Evolutionary conservation across 2,113 vertebrate genomes (phyloP).

Genomic region (Cardinalis cardinalis): DNA sequence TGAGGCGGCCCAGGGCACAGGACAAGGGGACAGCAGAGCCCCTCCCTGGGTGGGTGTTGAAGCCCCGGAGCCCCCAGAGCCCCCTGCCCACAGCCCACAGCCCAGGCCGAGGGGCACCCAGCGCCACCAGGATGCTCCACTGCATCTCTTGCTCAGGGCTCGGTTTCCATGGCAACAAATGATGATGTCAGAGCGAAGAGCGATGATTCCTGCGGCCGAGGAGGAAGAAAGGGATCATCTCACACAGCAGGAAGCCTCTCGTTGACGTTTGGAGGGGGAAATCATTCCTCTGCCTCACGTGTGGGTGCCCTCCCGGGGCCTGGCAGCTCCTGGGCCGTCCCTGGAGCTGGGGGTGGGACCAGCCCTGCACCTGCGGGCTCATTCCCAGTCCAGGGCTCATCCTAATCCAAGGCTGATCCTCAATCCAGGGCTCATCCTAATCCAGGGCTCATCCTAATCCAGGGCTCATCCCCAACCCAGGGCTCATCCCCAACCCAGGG

Average conservation of each 20-base stretch:
- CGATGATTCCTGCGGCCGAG: neutral
- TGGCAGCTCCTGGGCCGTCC: neutral
- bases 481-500: too few relatives aligned
- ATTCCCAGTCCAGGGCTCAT: too few relatives aligned
- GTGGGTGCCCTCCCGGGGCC: neutral
- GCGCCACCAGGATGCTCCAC: neutral
- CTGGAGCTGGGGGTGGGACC: fast-evolving
- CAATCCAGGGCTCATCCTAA: too few relatives aligned
- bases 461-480: too few relatives aligned
- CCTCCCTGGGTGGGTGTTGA: fast-evolving
- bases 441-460: too few relatives aligned
- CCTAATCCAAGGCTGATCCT: too few relatives aligned
- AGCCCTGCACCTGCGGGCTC: fast-evolving
- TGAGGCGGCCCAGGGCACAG: neutral
- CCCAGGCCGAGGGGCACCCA: neutral
- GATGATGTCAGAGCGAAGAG: slow-evolving; percentile 51
- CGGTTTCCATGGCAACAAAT: slow-evolving; percentile 46
- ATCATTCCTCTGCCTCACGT: neutral
- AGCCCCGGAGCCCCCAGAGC: neutral
- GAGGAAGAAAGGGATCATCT: slow-evolving; percentile 41
- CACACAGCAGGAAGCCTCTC: slow-evolving; percentile 10
- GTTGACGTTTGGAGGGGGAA: neutral
- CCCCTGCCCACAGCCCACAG: neutral
- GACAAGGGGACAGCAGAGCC: neutral
- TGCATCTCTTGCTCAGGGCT: neutral